These are phyloP conservation scores for Scaptomyza pallida DNA, from an alignment of 1,140 invertebrate genomes.

Conservation along the genomic window DNA sequence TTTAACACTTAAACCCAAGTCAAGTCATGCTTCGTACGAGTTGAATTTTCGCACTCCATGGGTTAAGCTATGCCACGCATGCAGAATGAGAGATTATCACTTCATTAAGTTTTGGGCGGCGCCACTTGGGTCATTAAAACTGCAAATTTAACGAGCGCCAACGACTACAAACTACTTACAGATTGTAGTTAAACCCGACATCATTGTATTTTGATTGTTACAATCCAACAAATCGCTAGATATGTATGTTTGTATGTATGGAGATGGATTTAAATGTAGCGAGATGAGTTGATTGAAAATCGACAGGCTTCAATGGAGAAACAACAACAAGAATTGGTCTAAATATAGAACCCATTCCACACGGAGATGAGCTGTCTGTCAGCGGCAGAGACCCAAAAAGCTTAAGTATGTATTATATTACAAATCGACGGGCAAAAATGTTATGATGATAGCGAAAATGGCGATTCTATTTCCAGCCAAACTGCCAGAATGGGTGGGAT, in stretches of 20 bases:
- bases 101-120: conserved; percentile 31
- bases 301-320: background rate
- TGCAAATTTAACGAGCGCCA: conserved; percentile 18
- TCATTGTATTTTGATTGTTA: too few species aligned
- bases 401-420: conserved; percentile 22
- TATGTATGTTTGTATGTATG: too few species aligned
- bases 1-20: too few species aligned
- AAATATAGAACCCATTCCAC: conserved; percentile 11
- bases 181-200: background rate
- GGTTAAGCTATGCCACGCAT: background rate
- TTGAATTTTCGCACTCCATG: too few species aligned
- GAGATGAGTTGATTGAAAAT: too few species aligned
- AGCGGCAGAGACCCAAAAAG: conserved; percentile 20
- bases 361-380: conserved; percentile 17
- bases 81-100: conserved; percentile 8
- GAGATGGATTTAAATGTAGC: too few species aligned
- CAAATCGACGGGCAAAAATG: conserved; percentile 13
- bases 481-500: conserved; percentile 32
- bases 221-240: too few species aligned
- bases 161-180: background rate
- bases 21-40: too few species aligned
- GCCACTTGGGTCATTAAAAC: conserved; percentile 18
- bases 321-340: background rate
- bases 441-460: conserved; percentile 18
- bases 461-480: conserved; percentile 35